Evolutionary conservation across 2,113 vertebrate genomes (phyloP).

Genomic region (Entomyzon cyanotis): DNA sequence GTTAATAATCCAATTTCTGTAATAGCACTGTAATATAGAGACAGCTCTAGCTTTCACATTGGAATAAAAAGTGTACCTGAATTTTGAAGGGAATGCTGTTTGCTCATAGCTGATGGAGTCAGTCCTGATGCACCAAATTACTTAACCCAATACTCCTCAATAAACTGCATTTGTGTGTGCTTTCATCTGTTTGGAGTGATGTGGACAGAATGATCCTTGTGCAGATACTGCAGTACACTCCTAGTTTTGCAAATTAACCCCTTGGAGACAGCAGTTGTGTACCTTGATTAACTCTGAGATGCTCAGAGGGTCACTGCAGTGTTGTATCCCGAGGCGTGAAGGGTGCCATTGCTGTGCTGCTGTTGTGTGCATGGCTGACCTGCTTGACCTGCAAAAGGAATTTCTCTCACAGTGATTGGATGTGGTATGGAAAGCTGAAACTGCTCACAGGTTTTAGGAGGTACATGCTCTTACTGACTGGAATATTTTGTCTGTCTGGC

Average conservation of each 20-base stretch:
- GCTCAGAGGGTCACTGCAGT: neutral
- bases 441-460: neutral
- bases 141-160: neutral
- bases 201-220: neutral
- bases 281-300: neutral
- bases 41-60: neutral
- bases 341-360: neutral
- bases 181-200: neutral
- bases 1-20: neutral
- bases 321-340: neutral
- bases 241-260: neutral
- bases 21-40: neutral
- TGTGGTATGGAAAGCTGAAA: neutral
- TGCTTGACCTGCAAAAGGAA: neutral
- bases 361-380: neutral
- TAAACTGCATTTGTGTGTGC: neutral
- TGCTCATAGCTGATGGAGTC: neutral
- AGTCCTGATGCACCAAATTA: neutral
- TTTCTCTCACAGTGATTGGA: fast-evolving
- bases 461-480: neutral
- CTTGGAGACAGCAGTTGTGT: neutral
- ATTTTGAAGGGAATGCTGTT: neutral
- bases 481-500: neutral
- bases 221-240: neutral
- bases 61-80: neutral